These are phyloP conservation scores for Miichthys miiuy DNA, from an alignment of 2,797 vertebrate species.

Conservation along the genomic window DNA sequence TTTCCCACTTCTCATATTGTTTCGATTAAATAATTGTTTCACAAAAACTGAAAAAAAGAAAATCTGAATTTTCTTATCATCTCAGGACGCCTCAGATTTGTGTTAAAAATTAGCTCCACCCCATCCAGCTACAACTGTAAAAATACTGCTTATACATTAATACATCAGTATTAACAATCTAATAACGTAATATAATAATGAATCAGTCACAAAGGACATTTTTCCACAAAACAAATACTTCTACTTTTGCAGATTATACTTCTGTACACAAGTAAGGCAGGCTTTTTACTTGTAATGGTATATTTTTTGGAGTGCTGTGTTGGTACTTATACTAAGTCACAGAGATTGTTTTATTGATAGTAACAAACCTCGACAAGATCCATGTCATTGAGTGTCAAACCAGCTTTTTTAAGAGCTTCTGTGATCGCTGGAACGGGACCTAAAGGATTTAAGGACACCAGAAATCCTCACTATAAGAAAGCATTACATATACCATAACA, in stretches of 20 bases:
- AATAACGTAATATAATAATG: not conserved
- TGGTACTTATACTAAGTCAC: not conserved
- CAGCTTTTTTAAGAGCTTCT: conserved; percentile 94
- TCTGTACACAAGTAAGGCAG: not conserved
- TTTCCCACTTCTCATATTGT: not conserved
- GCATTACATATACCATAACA: not conserved
- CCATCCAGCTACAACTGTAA: not conserved
- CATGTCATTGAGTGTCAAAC: conserved; percentile 93
- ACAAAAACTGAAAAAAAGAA: not conserved
- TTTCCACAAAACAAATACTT: not conserved
- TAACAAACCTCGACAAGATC: conserved; percentile 93
- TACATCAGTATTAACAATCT: not conserved
- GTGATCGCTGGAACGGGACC: conserved; percentile 95
- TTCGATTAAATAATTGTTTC: not conserved
- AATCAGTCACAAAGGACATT: not conserved
- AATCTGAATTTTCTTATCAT: too few relatives aligned
- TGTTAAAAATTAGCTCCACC: not conserved
- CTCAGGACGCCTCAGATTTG: too few relatives aligned
- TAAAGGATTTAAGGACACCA: conserved; percentile 60
- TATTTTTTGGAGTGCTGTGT: not conserved
- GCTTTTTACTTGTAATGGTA: not conserved
- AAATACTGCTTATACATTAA: not conserved
- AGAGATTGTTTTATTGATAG: not conserved
- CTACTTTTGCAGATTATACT: not conserved
- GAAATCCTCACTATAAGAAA: not conserved